phyloP scores from a whole-genome alignment of 2,888 invertebrate species.

The Synergus japonicus region DNA sequence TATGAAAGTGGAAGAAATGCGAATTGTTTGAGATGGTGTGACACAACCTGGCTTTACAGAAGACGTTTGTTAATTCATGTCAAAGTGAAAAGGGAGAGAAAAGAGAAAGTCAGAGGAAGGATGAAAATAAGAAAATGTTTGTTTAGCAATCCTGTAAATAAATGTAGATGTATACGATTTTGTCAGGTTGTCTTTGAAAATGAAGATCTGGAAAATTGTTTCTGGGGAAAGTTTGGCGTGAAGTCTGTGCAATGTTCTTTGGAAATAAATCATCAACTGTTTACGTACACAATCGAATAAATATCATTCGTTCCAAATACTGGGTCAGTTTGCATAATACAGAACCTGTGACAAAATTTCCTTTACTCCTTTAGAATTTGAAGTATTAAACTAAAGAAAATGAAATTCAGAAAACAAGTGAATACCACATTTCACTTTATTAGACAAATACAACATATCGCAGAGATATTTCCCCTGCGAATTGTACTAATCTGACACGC shows the following conservation, averaged over 20 bases:
- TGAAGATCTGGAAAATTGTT: slow-evolving; percentile 11
- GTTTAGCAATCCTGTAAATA: slow-evolving; percentile 53
- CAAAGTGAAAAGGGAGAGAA: background rate
- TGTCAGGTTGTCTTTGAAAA: background rate
- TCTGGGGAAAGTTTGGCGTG: background rate
- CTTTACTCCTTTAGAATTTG: slow-evolving; percentile 27
- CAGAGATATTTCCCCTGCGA: background rate
- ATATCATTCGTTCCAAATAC: slow-evolving; percentile 72
- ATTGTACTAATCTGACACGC: slow-evolving; percentile 10
- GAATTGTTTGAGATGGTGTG: background rate
- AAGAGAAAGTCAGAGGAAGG: background rate
- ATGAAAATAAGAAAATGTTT: slow-evolving; percentile 12
- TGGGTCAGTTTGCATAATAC: background rate
- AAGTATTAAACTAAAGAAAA: slow-evolving; percentile 14
- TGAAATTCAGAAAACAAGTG: background rate
- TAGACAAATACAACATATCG: background rate
- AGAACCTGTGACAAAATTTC: slow-evolving; percentile 14
- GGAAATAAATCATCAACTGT: slow-evolving; percentile 63
- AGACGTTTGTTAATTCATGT: background rate
- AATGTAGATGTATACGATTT: slow-evolving; percentile 57
- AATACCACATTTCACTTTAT: background rate
- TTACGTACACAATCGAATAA: slow-evolving; percentile 73
- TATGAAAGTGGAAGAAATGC: background rate
- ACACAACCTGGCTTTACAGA: background rate
- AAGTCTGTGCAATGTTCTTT: background rate